Evolutionary conservation across 1,140 invertebrate genomes (phyloP), one percentile per base, ranked within the genome.

Genomic region (Drosophila arawakana): DNA sequence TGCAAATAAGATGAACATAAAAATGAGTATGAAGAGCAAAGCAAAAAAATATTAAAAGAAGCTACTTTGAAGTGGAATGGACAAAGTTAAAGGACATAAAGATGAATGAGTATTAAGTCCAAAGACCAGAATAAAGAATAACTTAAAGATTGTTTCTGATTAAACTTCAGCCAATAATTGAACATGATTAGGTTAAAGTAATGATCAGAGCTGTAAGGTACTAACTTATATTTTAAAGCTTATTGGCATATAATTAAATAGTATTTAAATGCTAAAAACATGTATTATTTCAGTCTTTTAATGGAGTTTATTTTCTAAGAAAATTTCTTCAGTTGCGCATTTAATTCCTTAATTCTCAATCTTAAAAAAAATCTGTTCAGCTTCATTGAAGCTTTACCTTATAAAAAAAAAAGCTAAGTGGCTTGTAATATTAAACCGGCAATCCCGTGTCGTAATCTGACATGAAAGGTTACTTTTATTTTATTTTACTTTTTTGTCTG

Each of bases 1-100:
- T 89, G 81, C 75, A 85, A 85, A 85, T 85, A 78, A 88, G 73
- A 82, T 77, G 69, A 73, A 50, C 74, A 65, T 65, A 71, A 76
- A 76, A 75, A 75, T 62, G 78, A 76, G 59, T 79, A 76, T 46
- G 72, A 62, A 54, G 50, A 69, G 71, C 54, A 61, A 69, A 41
- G 57, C 63, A 37, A 37, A 57, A 57, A 49, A 21, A 30, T 41
- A 30, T 30, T 30, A 30, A 30, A 30, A 30, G 25, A 47, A 47
- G 9, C 44, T 47, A 18, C 63, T 57, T 39, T 2, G 43, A 15
- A 30, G 15, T 37, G 54, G 34, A 25, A 35, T n/a, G 18, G 66
- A 46, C 47, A 21, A 41, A 54, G 39, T 49, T 30, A 18, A 18
- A 30, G 35, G 68, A 50, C 34, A 43, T 39, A 39, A 50, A 50